phyloP scores from a whole-genome alignment of 2,113 vertebrate species.

The Sapayoa aenigma region DNA sequence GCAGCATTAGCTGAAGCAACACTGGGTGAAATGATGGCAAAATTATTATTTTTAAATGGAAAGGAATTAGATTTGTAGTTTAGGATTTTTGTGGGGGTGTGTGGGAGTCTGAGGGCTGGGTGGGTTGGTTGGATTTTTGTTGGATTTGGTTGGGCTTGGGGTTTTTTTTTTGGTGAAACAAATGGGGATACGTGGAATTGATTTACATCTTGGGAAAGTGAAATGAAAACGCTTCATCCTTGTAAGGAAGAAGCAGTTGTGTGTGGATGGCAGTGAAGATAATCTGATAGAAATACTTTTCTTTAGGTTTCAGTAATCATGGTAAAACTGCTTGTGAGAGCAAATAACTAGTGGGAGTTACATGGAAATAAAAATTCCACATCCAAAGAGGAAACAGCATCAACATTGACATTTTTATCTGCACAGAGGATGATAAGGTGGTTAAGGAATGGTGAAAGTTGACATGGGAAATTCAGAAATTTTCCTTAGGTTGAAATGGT shows the following conservation, averaged over 20 bases:
- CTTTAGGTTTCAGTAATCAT: not conserved
- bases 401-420: too few species aligned
- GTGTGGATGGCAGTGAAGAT: not conserved
- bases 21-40: not conserved
- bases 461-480: too few species aligned
- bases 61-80: not conserved
- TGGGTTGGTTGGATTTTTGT: not conserved
- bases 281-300: not conserved
- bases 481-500: too few species aligned
- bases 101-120: rapidly evolving
- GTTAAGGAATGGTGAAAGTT: too few species aligned
- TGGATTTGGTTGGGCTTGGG: not conserved
- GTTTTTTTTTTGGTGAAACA: not conserved
- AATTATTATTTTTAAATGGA: not conserved
- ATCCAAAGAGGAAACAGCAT: too few species aligned
- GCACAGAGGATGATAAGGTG: too few species aligned
- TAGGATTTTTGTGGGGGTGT: not conserved
- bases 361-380: not conserved
- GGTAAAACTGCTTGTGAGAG: not conserved
- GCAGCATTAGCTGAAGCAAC: not conserved
- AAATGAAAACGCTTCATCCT: rapidly evolving
- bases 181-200: not conserved
- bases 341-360: not conserved
- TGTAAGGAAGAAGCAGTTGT: not conserved
- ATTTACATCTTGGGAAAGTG: not conserved